Base-by-base conservation (phyloP, 2,888 invertebrate species). In the Leptinotarsa haldemani region DNA sequence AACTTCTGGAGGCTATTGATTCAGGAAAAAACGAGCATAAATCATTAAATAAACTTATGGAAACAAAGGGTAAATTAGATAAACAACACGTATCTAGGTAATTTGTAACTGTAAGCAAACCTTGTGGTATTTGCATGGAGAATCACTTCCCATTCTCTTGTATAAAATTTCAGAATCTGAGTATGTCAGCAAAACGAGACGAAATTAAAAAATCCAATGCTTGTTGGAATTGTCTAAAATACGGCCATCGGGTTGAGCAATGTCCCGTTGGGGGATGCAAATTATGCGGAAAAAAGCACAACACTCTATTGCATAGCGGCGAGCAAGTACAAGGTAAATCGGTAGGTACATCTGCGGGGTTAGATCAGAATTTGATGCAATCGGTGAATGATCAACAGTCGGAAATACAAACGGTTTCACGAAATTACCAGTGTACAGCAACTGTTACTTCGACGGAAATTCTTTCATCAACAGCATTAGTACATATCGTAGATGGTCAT, bases 161-260 rank as follows among this genome's bases (percentile, higher is more conserved):
- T 16, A 63, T 48, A n/a, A 63, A 47, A 63, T 64, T 70, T 63
- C 50, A 20, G 13, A 71, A 71, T 12, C 15, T 65, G 40, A 46
- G 63, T 12, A 48, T 65, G 12, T 22, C 22, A 40, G 71, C 12
- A 20, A 48, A 22, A 46, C 46, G 65, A 5, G 65, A 53, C 30
- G 48, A 65, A n/a, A 56, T 66, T 30, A 66, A 66, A 61, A 22
- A 46, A 52, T 65, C 25, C 25, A 48, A 16, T 7, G 18, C 53
- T 46, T 71, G 71, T 47, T 65, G 46, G 48, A 71, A 71, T 71
- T 71, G 71, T 22, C 47, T 71, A 58, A 65, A 61, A 52, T 65
- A 16, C 13, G 53, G 52, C 1, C 71, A 71, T 65, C 25, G n/a
- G 15, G 53, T 65, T 18, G 47, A 48, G 13, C 15, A 65, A 25